A percentile compares a stretch with the other conserved stretches of the same genome.
Conservation (phyloP, 1,140 invertebrate genomes). For the Ostrea denselamellosa region DNA sequence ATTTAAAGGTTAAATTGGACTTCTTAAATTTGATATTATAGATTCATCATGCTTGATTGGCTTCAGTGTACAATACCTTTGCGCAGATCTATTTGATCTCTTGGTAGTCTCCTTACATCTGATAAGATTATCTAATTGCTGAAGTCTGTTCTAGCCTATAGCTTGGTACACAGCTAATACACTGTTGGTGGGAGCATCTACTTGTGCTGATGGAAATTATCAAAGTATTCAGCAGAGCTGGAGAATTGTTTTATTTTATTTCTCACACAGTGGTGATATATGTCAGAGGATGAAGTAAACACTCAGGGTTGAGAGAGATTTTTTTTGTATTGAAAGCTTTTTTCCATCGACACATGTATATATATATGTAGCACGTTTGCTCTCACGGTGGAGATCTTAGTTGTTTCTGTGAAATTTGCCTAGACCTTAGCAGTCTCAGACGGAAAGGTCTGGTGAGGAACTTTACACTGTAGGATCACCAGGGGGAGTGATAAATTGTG, state of each 20-base stretch:
- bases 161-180: background rate
- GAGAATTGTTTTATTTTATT: background rate
- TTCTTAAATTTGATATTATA: constrained; percentile 33
- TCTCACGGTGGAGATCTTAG: constrained; percentile 9
- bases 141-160: background rate
- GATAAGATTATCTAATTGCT: constrained; percentile 40
- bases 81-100: constrained; percentile 35
- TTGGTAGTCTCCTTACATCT: constrained; percentile 39
- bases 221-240: background rate
- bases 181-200: constrained; percentile 13
- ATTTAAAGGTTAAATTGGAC: constrained; percentile 27
- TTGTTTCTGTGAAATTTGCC: background rate
- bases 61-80: constrained; percentile 10
- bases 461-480: background rate
- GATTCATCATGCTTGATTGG: constrained; percentile 32
- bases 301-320: constrained; percentile 14
- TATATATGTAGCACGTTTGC: constrained; percentile 28
- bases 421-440: background rate
- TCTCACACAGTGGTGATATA: constrained; percentile 17
- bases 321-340: constrained; percentile 33
- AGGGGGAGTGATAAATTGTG: constrained; percentile 19
- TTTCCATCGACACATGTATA: background rate
- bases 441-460: background rate
- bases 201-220: constrained; percentile 26
- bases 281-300: constrained; percentile 32